phyloP scores from a whole-genome alignment of 1,140 invertebrate genomes.

The Tetramorium alpestre region DNA sequence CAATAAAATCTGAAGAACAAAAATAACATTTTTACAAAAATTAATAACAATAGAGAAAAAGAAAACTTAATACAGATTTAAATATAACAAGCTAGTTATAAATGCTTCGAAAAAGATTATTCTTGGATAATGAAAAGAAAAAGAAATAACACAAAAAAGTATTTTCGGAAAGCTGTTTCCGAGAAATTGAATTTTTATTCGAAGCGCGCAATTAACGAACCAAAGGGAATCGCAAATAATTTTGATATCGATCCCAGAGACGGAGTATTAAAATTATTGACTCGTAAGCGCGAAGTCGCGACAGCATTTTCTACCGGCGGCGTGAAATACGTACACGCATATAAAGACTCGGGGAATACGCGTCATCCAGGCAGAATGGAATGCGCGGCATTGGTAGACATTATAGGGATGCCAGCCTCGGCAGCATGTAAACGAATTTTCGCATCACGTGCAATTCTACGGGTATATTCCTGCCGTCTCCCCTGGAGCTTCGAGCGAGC shows the following conservation, averaged over 20 bases:
- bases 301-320: slow-evolving; percentile 8
- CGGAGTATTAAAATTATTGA: background rate
- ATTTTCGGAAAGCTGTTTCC: background rate
- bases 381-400: slow-evolving; percentile 61
- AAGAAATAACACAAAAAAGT: background rate
- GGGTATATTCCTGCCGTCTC: slow-evolving; percentile 60
- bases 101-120: background rate
- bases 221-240: background rate
- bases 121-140: background rate
- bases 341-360: slow-evolving; percentile 40
- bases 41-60: background rate
- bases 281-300: background rate
- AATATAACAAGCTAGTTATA: background rate
- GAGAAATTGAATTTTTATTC: background rate
- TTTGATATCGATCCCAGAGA: background rate
- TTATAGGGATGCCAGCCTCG: slow-evolving; percentile 49
- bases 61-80: background rate
- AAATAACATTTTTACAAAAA: too few relatives aligned
- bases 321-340: slow-evolving; percentile 19
- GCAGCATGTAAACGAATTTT: slow-evolving; percentile 71
- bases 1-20: too few relatives aligned
- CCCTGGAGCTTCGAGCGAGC: background rate
- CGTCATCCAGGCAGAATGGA: slow-evolving; percentile 63
- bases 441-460: slow-evolving; percentile 68
- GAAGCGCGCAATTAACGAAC: background rate